Conservation (phyloP, 2,797 vertebrate genomes). For the Cossypha caffra region DNA sequence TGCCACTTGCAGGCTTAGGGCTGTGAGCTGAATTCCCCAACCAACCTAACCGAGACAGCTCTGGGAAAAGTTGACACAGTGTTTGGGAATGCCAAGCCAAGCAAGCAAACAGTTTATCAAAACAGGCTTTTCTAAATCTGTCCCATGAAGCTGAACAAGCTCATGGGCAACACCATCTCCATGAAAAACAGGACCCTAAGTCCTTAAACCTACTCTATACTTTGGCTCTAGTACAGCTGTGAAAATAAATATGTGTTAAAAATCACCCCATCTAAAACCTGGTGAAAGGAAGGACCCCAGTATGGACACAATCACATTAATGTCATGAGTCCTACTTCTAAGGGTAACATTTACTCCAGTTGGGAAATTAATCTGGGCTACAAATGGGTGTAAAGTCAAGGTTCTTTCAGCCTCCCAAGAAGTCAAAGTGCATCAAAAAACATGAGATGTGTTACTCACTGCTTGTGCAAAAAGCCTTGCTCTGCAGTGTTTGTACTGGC, state of each 20-base stretch:
- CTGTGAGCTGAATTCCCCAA: neutral
- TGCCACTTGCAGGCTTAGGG: neutral
- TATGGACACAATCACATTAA: neutral
- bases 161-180: neutral
- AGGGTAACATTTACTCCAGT: neutral
- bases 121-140: conserved; percentile 28
- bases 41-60: rapidly evolving
- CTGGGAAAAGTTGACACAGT: neutral
- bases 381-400: neutral
- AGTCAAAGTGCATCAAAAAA: neutral
- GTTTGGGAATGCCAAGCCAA: neutral
- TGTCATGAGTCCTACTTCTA: neutral
- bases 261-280: neutral
- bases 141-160: neutral
- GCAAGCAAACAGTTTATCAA: neutral
- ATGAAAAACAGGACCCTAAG: neutral
- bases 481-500: neutral
- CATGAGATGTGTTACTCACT: neutral
- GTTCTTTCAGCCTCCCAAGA: neutral
- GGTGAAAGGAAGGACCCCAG: neutral
- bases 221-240: neutral
- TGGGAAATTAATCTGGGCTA: neutral
- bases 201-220: neutral
- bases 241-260: neutral
- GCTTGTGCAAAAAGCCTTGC: neutral